These are phyloP conservation scores for Monochamus alternatus DNA, from an alignment of 2,888 invertebrate genomes.

Conservation along the genomic window DNA sequence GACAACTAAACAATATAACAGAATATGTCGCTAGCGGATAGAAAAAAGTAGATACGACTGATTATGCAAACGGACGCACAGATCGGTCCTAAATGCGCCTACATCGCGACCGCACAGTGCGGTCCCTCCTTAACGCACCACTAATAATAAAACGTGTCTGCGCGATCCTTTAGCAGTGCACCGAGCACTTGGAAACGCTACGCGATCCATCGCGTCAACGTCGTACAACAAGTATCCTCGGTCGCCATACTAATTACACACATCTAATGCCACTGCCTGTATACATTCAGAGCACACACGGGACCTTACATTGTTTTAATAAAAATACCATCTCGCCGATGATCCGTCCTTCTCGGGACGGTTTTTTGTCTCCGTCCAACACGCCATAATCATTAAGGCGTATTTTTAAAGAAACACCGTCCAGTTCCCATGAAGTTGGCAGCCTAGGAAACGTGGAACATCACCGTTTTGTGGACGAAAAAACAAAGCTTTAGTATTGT, in stretches of 20 bases:
- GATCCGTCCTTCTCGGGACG: slow-evolving; percentile 6
- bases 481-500: slow-evolving; percentile 20
- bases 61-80: no score
- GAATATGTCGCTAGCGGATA: no score
- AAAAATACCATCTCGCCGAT: slow-evolving; percentile 30
- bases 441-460: slow-evolving; percentile 23
- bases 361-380: slow-evolving; percentile 14
- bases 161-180: background rate
- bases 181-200: background rate
- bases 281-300: slow-evolving; percentile 35
- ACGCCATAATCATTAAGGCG: slow-evolving; percentile 24
- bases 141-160: no score
- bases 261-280: slow-evolving; percentile 28
- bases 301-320: slow-evolving; percentile 36
- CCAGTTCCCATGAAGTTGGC: slow-evolving; percentile 30
- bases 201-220: slow-evolving; percentile 13
- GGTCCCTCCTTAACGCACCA: no score
- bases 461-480: slow-evolving; percentile 32
- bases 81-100: no score
- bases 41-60: no score
- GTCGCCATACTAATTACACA: slow-evolving; percentile 28
- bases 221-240: slow-evolving; percentile 16
- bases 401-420: slow-evolving; percentile 19
- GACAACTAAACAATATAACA: no score
- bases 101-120: no score